These are phyloP conservation scores for Acanthurus tractus DNA, from an alignment of 2,797 vertebrate genomes.

Conservation along the genomic window DNA sequence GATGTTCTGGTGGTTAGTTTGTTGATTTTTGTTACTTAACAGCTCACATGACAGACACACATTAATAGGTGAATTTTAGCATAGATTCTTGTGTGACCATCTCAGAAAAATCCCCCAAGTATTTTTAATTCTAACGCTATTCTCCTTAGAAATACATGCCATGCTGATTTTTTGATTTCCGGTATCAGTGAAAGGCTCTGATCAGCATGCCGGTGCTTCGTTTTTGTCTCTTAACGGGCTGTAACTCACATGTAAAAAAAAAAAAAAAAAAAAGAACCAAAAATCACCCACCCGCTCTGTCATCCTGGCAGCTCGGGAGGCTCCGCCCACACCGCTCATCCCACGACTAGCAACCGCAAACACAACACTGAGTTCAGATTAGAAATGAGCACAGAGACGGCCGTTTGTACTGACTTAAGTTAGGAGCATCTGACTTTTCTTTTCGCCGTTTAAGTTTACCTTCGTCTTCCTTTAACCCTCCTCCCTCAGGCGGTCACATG, in stretches of 20 bases:
- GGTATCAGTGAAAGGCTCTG: constrained; percentile 36
- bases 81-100: constrained; percentile 66
- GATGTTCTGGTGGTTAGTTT: constrained; percentile 26
- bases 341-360: constrained; percentile 36
- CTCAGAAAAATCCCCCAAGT: constrained; percentile 30
- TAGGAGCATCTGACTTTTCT: constrained; percentile 39
- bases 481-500: constrained; percentile 66
- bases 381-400: constrained; percentile 42
- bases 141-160: constrained; percentile 59
- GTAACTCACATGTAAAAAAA: constrained; percentile 14
- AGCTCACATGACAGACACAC: constrained; percentile 41
- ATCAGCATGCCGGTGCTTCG: constrained; percentile 30
- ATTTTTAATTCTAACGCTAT: constrained; percentile 19
- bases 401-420: constrained; percentile 36
- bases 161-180: constrained; percentile 56
- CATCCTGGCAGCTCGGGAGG: constrained; percentile 22
- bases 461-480: constrained; percentile 20
- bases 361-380: constrained; percentile 52
- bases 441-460: constrained; percentile 16
- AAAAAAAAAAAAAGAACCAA: constrained; percentile 38
- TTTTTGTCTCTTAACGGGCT: constrained; percentile 20
- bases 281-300: constrained; percentile 36
- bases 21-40: constrained; percentile 20
- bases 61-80: constrained; percentile 54
- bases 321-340: constrained; percentile 37